Evolutionary conservation across 2,888 invertebrate genomes (phyloP).

Genomic region (Eumacrocentrus americanus): DNA sequence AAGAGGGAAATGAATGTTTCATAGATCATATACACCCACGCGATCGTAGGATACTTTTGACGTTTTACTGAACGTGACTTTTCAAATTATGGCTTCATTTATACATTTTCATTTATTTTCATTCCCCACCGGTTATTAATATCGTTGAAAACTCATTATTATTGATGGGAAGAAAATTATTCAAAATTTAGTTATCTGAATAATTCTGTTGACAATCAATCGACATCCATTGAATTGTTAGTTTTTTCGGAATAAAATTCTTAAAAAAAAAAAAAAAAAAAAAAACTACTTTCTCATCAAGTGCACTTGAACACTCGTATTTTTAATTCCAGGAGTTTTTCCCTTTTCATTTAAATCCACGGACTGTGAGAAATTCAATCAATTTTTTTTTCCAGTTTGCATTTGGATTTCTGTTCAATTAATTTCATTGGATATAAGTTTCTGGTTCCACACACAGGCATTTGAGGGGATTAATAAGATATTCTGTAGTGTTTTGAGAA

Average conservation of each 20-base stretch:
- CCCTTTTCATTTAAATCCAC: too few species aligned
- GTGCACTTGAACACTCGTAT: too few species aligned
- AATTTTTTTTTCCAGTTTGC: background rate
- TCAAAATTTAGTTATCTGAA: too few species aligned
- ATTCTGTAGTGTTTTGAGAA: too few species aligned
- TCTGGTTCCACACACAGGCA: too few species aligned
- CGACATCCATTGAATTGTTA: too few species aligned
- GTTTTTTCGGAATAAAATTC: too few species aligned
- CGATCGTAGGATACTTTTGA: slow-evolving; percentile 42
- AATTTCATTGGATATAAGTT: slow-evolving; percentile 28
- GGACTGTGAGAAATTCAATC: too few species aligned
- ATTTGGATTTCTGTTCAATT: slow-evolving; percentile 28
- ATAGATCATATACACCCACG: slow-evolving; percentile 36
- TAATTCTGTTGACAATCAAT: too few species aligned
- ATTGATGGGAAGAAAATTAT: background rate
- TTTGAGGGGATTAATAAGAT: too few species aligned
- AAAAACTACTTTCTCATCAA: background rate
- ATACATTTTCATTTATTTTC: slow-evolving; percentile 1
- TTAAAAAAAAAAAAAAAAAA: background rate
- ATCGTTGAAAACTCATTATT: too few species aligned
- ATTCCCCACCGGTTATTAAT: background rate
- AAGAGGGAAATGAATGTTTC: background rate
- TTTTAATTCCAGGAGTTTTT: too few species aligned
- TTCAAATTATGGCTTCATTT: slow-evolving; percentile 4
- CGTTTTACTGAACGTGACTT: slow-evolving; percentile 43